Conservation (phyloP, 2,888 invertebrate species). For the Petrolisthes cinctipes region DNA sequence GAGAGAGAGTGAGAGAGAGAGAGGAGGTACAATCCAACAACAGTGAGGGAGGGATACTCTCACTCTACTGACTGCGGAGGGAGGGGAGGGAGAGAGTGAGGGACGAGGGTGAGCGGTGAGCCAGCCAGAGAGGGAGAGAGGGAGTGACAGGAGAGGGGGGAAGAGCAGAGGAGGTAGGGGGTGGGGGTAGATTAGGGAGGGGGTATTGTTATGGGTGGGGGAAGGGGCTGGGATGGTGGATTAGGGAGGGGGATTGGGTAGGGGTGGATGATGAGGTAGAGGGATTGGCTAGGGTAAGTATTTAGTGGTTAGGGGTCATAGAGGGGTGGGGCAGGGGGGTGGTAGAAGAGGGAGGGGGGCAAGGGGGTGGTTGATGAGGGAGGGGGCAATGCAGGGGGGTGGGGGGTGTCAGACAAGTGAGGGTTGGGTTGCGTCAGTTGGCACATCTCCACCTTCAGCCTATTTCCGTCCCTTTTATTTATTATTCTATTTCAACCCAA, state of each 20-base stretch:
- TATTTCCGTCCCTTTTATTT: neutral
- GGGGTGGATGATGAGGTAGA: neutral
- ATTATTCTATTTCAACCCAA: neutral
- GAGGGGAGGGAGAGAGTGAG: conserved; percentile 17
- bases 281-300: too few relatives aligned
- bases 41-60: conserved; percentile 9
- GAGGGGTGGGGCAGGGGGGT: neutral
- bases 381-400: neutral
- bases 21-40: neutral
- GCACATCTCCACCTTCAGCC: neutral
- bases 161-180: too few relatives aligned
- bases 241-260: neutral
- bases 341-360: neutral
- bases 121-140: too few relatives aligned
- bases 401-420: conserved; percentile 13
- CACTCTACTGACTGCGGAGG: neutral
- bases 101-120: neutral
- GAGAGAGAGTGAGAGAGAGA: neutral
- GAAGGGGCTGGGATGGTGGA: neutral
- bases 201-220: too few relatives aligned
- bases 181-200: too few relatives aligned
- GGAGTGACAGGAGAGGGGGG: too few relatives aligned
- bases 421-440: conserved; percentile 10
- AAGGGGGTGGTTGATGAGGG: neutral
- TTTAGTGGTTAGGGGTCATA: neutral